Conservation (phyloP, 2,797 vertebrate genomes). For the Buceros bicornis region DNA sequence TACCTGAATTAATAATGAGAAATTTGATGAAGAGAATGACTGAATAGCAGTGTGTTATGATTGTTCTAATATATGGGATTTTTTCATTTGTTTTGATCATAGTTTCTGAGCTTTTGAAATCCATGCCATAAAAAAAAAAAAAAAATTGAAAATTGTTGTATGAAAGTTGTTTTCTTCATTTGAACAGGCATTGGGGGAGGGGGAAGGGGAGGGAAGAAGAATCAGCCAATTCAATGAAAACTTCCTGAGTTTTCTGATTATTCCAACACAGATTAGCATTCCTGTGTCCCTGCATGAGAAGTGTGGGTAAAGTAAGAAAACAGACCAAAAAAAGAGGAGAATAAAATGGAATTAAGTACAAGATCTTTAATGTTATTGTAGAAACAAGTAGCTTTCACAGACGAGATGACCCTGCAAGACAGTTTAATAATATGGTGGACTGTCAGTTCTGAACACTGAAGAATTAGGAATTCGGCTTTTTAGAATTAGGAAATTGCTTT, state of each 20-base stretch:
- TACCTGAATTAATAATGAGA: not conserved
- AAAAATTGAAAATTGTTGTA: not conserved
- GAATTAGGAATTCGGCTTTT: not conserved
- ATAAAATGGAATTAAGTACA: not conserved
- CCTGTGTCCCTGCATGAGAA: not conserved
- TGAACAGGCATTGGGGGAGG: not conserved
- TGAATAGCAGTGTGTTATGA: not conserved
- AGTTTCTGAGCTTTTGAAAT: not conserved
- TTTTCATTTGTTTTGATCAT: not conserved
- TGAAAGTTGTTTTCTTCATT: not conserved
- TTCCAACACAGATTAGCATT: not conserved
- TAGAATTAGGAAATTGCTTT: not conserved
- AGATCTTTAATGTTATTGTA: not conserved
- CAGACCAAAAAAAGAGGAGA: not conserved
- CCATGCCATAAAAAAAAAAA: not conserved
- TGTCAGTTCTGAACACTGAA: not conserved
- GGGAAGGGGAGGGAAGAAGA: not conserved
- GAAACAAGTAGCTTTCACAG: not conserved
- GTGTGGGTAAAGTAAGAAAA: not conserved
- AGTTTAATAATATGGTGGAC: not conserved
- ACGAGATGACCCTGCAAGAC: not conserved
- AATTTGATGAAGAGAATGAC: not conserved
- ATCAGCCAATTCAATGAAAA: not conserved
- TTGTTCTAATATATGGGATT: rapidly evolving
- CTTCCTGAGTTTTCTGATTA: not conserved